These are phyloP conservation scores for Caenorhabditis uteleia DNA, from an alignment of 2,888 invertebrate species.

Conservation along the genomic window DNA sequence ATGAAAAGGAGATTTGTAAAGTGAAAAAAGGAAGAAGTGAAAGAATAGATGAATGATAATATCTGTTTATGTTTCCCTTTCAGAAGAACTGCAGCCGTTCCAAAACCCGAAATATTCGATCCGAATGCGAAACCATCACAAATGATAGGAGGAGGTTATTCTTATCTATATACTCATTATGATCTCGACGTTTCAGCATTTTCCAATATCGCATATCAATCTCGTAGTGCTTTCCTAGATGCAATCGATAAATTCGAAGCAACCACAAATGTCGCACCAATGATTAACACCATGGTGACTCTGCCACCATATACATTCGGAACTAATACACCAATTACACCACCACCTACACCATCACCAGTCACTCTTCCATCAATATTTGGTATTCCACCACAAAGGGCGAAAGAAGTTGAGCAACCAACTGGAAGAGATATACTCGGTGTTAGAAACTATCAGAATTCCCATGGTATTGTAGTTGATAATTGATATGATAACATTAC, in stretches of 20 bases:
- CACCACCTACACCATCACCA: conserved; percentile 4
- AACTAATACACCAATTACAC: conserved; percentile 9
- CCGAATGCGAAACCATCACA: conserved; percentile 30
- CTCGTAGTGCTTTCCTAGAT: conserved; percentile 33
- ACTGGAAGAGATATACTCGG: conserved; percentile 39
- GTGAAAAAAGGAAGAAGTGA: conserved; percentile 1
- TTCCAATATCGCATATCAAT: conserved; percentile 31
- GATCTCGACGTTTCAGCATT: conserved; percentile 42
- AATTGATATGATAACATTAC: no score
- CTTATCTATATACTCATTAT: background rate
- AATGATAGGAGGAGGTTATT: conserved; percentile 34
- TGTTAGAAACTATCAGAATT: conserved; percentile 24
- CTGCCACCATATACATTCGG: conserved; percentile 14
- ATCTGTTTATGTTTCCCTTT: no score
- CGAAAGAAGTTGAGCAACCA: no score
- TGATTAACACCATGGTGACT: no score
- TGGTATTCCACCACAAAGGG: conserved; percentile 4
- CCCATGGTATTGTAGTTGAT: no score
- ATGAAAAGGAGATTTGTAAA: no score
- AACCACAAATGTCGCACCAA: background rate
- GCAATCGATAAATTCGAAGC: conserved; percentile 30
- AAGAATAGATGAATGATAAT: no score
- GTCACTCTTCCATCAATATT: conserved; percentile 5
- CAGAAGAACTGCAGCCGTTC: conserved; percentile 23
- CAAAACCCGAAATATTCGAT: conserved; percentile 20